Conservation (phyloP, 2,888 invertebrate species). For the Patella depressa region DNA sequence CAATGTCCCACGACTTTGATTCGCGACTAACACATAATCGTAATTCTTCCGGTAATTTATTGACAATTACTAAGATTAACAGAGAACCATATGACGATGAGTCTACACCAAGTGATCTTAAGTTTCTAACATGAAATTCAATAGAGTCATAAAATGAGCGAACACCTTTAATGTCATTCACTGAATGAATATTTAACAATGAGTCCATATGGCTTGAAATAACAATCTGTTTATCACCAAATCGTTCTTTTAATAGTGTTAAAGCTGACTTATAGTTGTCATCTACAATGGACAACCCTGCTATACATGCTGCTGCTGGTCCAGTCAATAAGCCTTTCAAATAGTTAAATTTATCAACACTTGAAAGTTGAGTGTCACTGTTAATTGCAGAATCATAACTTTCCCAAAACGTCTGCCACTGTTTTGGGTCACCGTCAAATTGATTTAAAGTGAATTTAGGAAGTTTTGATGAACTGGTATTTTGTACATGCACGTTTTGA, state of each 20-base stretch:
- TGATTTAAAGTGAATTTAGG: conserved; percentile 23
- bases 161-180: background rate
- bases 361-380: conserved; percentile 17
- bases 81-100: background rate
- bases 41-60: conserved; percentile 4
- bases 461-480: conserved; percentile 11
- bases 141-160: background rate
- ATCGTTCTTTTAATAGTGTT: conserved; percentile 22
- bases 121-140: background rate
- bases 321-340: conserved; percentile 25
- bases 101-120: background rate
- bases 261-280: conserved; percentile 28
- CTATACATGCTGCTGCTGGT: conserved; percentile 23
- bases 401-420: conserved; percentile 30
- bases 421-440: conserved; percentile 21
- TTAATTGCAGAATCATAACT: conserved; percentile 24
- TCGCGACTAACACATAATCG: background rate
- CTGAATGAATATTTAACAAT: background rate
- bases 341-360: conserved; percentile 25
- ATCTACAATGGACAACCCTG: conserved; percentile 25
- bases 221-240: conserved; percentile 27
- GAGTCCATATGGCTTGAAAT: conserved; percentile 9
- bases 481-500: background rate
- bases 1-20: background rate
- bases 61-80: background rate